Evolutionary conservation across 2,113 vertebrate species (phyloP).

Genomic region (Chaetops frenatus): DNA sequence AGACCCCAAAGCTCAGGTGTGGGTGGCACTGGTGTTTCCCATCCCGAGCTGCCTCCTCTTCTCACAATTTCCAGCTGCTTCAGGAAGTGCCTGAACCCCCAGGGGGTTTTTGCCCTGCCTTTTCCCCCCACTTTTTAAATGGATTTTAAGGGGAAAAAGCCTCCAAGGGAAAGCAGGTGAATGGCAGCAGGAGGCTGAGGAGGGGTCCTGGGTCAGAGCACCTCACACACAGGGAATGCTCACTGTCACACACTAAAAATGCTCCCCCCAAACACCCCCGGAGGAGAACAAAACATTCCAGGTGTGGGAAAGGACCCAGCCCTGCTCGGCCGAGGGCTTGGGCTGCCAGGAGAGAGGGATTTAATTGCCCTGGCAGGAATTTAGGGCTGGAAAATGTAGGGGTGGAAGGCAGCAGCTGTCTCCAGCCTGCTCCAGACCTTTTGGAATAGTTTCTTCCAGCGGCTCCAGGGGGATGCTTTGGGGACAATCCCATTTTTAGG

Average conservation of each 20-base stretch:
- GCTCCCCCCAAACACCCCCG: not conserved
- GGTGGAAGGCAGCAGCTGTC: not conserved
- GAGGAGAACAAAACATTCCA: not conserved
- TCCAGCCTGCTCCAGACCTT: not conserved
- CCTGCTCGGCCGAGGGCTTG: not conserved
- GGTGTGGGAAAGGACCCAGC: not conserved
- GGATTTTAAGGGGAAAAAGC: not conserved
- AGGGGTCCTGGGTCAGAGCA: not conserved
- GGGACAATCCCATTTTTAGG: not conserved
- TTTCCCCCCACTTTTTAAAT: accelerated
- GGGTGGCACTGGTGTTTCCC: not conserved
- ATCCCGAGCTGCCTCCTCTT: not conserved
- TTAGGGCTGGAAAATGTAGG: not conserved
- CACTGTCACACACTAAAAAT: not conserved
- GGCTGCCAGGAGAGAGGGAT: not conserved
- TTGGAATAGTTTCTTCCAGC: not conserved
- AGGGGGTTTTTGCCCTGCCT: not conserved
- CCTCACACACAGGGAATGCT: not conserved
- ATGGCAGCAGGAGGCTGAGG: not conserved
- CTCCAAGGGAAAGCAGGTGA: not conserved
- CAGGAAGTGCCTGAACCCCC: not conserved
- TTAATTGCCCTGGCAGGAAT: not conserved
- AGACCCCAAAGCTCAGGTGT: not conserved
- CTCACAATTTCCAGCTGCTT: not conserved
- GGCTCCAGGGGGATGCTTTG: not conserved